A percentile compares a stretch with the other conserved stretches of the same genome.
phyloP scores from a whole-genome alignment of 1,140 invertebrate species.

The Proales similis region DNA sequence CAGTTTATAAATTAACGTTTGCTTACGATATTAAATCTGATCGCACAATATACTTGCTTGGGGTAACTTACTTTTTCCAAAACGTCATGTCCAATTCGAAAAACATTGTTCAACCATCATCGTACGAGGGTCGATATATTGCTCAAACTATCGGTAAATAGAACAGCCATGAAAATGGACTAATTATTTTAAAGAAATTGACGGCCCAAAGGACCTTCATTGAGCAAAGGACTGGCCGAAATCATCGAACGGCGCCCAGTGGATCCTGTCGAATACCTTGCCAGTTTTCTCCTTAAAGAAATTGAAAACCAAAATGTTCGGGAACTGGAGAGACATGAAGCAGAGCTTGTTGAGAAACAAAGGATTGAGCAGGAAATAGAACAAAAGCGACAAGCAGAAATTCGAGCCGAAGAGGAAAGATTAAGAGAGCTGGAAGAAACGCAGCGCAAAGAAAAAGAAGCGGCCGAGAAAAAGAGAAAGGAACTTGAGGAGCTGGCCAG shows the following conservation, averaged over 20 bases:
- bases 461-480: constrained; percentile 24
- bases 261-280: constrained; percentile 35
- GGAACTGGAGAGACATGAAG: background rate
- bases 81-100: no score
- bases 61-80: no score
- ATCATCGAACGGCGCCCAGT: constrained; percentile 25
- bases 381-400: constrained; percentile 5
- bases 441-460: constrained; percentile 9
- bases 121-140: constrained; percentile 27
- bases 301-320: constrained; percentile 15
- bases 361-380: constrained; percentile 31
- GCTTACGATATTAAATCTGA: no score
- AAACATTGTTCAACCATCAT: no score
- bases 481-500: constrained; percentile 31
- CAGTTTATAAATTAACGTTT: no score
- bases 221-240: constrained; percentile 26
- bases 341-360: background rate
- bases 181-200: background rate
- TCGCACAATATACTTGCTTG: no score
- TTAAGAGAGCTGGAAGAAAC: constrained; percentile 28
- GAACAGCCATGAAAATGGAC: background rate
- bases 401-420: constrained; percentile 6
- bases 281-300: constrained; percentile 12
- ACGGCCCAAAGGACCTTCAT: background rate
- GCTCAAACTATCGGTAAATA: constrained; percentile 1